Percentiles rank a stretch among this genome's conserved stretches.
Evolutionary conservation across 1,140 invertebrate genomes (phyloP).

Genomic region (Semibalanus balanoides): DNA sequence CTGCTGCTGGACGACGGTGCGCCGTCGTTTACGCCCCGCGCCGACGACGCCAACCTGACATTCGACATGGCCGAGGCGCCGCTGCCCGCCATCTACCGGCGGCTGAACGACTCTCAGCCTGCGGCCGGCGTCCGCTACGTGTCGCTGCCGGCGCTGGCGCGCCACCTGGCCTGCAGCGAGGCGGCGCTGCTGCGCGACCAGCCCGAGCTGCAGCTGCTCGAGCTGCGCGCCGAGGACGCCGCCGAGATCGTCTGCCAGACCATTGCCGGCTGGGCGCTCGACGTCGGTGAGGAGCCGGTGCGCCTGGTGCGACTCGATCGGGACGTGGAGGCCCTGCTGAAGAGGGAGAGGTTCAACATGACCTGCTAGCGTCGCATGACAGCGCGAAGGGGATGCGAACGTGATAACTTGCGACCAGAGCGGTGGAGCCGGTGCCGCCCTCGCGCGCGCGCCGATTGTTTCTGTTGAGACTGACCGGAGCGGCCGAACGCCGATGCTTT

Average conservation of each 20-base stretch:
- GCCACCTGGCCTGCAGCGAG: neutral
- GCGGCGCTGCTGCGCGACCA: neutral
- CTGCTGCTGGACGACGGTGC: neutral
- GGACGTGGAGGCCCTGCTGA: neutral
- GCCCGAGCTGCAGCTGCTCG: neutral
- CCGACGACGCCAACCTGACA: neutral
- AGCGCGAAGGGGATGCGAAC: too few species aligned
- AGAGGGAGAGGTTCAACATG: neutral
- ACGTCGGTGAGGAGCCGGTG: neutral
- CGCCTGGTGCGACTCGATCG: neutral
- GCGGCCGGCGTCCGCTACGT: neutral
- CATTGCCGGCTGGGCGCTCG: neutral
- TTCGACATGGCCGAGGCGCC: neutral
- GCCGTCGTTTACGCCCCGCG: neutral
- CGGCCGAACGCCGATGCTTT: neutral
- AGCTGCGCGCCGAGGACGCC: neutral
- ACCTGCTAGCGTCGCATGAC: neutral
- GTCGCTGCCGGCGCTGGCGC: neutral
- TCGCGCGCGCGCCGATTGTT: neutral
- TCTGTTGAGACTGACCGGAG: neutral
- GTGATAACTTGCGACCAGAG: too few species aligned
- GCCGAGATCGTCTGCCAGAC: neutral
- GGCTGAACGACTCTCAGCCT: neutral
- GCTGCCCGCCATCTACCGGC: conserved; percentile 4
- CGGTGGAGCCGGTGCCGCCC: too few species aligned